Base-by-base conservation (phyloP, 2,797 vertebrate genomes). In the Chiloscyllium punctatum region DNA sequence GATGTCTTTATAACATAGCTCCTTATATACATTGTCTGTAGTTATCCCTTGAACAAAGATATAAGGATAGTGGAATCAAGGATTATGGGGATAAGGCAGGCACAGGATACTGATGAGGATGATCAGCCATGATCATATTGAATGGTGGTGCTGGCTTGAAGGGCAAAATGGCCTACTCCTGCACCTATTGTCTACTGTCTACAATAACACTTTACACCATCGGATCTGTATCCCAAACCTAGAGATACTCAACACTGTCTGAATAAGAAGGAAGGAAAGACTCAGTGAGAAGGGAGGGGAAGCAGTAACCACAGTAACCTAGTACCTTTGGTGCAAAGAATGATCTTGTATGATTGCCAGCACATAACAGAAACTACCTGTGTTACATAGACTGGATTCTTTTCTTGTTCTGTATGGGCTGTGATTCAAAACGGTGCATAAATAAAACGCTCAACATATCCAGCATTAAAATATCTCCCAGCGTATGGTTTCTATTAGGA, bases 401-500 rank as follows among this genome's bases (percentile, higher is more conserved):
- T 84, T 48, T 84, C 82, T 84, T 84, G 18, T 48, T 42, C 37
- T 48, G 37, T 84, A 42, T 48, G 82, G 37, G 82, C 82, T 48
- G 82, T 23, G 82, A 48, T 48, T 84, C 82, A 84, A 84, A 21
- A 84, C 0, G 21, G 79, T 23, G 37, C 82, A 84, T 8, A 84
- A 84, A 48, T 84, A 84, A 84, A 84, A 84, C 25, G 37, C 42
- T 48, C 42, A 4, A 23, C 1, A 21, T 25, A 21, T 84, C 82
- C 82, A 84, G 82, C 23, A 84, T 84, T 48, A 84, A 84, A 84
- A 84, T 84, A 84, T 48, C 82, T 84, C 82, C 82, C 82, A 25
- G 42, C 21, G 1, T 23, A 23, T 84, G 79, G 16, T 84, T 84
- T 37, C 15, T 84, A 42, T 84, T 42, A 84, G 42, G 37, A 84